phyloP scores from a whole-genome alignment of 35 echinoderm and acorn worm species.

The Patiria miniata region DNA sequence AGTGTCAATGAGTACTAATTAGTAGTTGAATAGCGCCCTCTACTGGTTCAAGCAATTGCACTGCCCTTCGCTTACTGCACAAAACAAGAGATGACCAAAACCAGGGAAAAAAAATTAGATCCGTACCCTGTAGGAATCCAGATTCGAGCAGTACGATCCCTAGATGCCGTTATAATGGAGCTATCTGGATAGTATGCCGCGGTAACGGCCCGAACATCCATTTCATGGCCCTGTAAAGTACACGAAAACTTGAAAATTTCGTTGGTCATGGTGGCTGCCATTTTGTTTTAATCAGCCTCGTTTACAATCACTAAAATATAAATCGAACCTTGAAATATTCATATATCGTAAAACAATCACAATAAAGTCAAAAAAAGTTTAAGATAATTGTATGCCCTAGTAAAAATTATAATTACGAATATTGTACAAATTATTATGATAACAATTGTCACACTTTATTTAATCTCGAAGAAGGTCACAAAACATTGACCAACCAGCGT shows the following conservation, averaged over 20 bases:
- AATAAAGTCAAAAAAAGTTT: neutral
- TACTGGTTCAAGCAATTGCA: too few relatives aligned
- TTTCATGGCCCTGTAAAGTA: slow-evolving; percentile 86
- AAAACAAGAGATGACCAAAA: too few relatives aligned
- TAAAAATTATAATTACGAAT: neutral
- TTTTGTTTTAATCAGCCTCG: neutral
- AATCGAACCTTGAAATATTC: neutral
- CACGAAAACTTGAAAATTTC: slow-evolving; percentile 71
- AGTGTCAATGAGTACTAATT: too few relatives aligned
- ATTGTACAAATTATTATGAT: too few relatives aligned
- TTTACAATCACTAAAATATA: neutral
- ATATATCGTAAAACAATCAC: neutral
- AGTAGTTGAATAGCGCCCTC: too few relatives aligned
- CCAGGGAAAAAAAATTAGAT: neutral
- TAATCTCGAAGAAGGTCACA: neutral
- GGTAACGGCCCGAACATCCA: slow-evolving; percentile 81
- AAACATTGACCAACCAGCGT: neutral
- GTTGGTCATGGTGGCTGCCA: slow-evolving; percentile 29
- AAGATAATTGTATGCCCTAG: too few relatives aligned
- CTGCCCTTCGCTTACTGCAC: too few relatives aligned
- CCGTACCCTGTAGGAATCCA: slow-evolving; percentile 77
- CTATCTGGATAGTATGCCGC: slow-evolving; percentile 58
- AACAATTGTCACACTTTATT: neutral
- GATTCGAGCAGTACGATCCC: slow-evolving; percentile 79
- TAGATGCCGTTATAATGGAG: slow-evolving; percentile 77